phyloP scores from a whole-genome alignment of 2,888 invertebrate species.

The Trachelus troglodyta region DNA sequence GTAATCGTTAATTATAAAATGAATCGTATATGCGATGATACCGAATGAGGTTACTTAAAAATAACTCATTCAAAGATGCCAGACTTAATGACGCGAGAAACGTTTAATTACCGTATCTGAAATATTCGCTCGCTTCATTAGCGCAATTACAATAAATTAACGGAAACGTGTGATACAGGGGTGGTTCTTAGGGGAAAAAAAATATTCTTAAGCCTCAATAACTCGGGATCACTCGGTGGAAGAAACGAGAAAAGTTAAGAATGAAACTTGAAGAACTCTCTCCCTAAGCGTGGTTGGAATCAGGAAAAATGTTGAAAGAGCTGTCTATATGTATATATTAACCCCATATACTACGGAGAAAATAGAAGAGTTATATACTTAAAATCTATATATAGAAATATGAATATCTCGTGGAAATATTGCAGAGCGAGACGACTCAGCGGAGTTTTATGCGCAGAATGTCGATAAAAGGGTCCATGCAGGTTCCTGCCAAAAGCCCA shows the following conservation, averaged over 20 bases:
- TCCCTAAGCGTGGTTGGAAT: neutral
- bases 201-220: neutral
- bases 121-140: neutral
- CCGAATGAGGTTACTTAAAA: neutral
- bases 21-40: neutral
- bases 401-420: neutral
- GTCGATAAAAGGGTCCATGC: neutral
- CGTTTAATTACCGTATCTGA: neutral
- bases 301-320: neutral
- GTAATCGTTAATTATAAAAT: neutral
- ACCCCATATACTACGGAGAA: neutral
- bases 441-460: neutral
- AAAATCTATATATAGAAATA: neutral
- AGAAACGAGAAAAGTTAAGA: neutral
- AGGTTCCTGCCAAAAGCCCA: neutral
- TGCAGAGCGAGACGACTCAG: neutral
- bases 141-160: neutral
- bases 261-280: neutral
- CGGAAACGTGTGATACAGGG: neutral
- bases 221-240: neutral
- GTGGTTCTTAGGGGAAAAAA: neutral
- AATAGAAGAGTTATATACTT: neutral
- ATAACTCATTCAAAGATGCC: neutral
- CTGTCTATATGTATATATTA: neutral
- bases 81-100: neutral